Evolutionary conservation across 2,888 invertebrate genomes (phyloP).

Genomic region (Oscheius onirici): DNA sequence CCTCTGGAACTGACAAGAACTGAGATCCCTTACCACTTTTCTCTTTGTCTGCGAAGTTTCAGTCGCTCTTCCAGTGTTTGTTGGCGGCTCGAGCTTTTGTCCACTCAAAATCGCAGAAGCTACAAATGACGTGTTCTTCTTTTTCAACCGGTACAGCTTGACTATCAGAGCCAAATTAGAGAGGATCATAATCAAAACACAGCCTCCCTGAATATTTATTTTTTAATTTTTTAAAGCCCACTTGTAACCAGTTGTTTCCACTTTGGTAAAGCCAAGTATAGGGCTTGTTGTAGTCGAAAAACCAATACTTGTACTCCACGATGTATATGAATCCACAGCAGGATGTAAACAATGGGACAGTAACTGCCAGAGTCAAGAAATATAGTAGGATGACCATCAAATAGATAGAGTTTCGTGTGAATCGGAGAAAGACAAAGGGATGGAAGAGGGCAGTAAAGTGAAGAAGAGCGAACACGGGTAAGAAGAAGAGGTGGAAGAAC

Average conservation of each 20-base stretch:
- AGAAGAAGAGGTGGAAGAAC: constrained; percentile 28
- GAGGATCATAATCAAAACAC: constrained; percentile 16
- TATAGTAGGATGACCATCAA: neutral
- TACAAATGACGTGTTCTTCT: neutral
- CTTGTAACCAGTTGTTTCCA: constrained; percentile 21
- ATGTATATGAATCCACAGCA: constrained; percentile 29
- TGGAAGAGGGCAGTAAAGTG: constrained; percentile 29
- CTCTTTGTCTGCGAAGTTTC: neutral
- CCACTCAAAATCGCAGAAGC: neutral
- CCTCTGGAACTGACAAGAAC: no score
- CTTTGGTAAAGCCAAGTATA: constrained; percentile 23
- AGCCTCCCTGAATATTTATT: neutral
- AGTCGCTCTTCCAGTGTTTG: neutral
- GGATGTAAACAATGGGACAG: constrained; percentile 26
- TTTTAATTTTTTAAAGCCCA: neutral
- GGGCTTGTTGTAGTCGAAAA: constrained; percentile 27
- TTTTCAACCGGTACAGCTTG: neutral
- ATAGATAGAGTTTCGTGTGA: neutral
- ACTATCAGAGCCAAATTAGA: constrained; percentile 8
- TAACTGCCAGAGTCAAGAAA: constrained; percentile 21
- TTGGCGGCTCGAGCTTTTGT: neutral
- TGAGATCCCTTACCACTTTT: neutral
- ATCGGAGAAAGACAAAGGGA: constrained; percentile 19
- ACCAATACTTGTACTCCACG: constrained; percentile 10
- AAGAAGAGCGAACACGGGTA: constrained; percentile 29